These are phyloP conservation scores for Vandiemenella viatica DNA, from an alignment of 2,888 invertebrate genomes.

Conservation along the genomic window DNA sequence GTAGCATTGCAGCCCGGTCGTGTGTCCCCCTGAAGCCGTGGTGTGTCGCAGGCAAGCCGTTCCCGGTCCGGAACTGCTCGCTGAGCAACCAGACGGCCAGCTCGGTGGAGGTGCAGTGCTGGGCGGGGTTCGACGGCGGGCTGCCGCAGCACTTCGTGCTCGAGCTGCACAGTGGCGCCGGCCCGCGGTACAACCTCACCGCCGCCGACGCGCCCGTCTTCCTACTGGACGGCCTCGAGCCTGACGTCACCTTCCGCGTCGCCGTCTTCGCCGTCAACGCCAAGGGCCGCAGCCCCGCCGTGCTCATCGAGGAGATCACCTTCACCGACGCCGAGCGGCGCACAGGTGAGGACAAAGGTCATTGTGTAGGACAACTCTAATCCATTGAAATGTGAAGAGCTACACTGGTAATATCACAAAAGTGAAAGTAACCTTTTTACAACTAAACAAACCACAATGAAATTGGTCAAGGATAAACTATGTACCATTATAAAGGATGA, in stretches of 20 bases:
- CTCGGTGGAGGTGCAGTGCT: conserved; percentile 66
- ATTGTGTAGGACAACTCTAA: too few species aligned
- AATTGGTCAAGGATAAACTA: too few species aligned
- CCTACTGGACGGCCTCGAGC: conserved; percentile 61
- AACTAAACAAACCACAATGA: too few species aligned
- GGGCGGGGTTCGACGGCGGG: conserved; percentile 76
- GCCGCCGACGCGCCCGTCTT: conserved; percentile 54
- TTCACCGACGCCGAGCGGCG: conserved; percentile 68
- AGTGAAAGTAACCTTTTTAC: too few species aligned
- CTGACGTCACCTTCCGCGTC: conserved; percentile 62
- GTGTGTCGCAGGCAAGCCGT: conserved; percentile 53
- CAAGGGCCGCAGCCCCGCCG: conserved; percentile 62
- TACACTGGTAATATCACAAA: too few species aligned
- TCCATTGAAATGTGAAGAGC: too few species aligned
- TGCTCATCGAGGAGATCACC: conserved; percentile 57
- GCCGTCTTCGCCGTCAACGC: conserved; percentile 65
- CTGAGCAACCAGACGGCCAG: conserved; percentile 72
- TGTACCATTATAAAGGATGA: too few species aligned
- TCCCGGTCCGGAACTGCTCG: conserved; percentile 70
- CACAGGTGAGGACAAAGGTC: conserved; percentile 48
- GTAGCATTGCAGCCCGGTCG: too few species aligned
- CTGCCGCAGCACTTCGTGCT: conserved; percentile 73
- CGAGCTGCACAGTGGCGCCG: conserved; percentile 44
- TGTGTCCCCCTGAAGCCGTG: too few species aligned
- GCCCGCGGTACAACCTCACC: conserved; percentile 43